Base-by-base conservation (phyloP, 30 jellyfish, hydroid and myxozoan genomes). In the Chrysaora quinquecirrha region DNA sequence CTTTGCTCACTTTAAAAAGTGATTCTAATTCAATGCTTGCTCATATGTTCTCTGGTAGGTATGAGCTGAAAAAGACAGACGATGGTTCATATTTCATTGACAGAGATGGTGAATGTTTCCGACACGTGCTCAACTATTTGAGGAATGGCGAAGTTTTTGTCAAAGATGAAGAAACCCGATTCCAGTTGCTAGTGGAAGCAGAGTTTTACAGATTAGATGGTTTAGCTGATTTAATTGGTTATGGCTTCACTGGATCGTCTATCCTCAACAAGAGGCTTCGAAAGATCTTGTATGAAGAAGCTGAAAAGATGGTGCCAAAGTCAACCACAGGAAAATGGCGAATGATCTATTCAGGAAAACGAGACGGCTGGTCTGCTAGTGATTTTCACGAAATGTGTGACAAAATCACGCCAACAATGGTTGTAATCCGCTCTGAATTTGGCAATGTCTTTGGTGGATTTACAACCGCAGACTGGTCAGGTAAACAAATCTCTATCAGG, bases 391-490 rank as follows among this genome's bases (percentile, higher is more conserved):
- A 27, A 18, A 24, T 1, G 4, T 66, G 78, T 66, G 78, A 66
- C 38, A 48, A 56, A 23, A 30, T 24, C 0, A 48, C 60, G 23
- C 60, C 78, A 30, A 66, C 78, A 24, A 24, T 66, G 78, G 54
- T 66, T 30, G 30, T 66, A 19, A 27, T 66, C 38, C 54, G 30
- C 0, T 66, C 78, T 1, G 78, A 66, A 24, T 10, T 29, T 66
- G 78, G 78, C 23, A 24, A 48, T 18, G 30, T 66, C 9, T 66
- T 66, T 66, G 78, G 78, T 24, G 78, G 78, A 30, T 66, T 66
- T 34, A 66, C 78, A 14, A 12, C 56, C 28, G 27, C 19, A 28
- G 19, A 30, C 1, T 66, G 78, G 78, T 47, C 61, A 9, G 16
- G 11, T 19, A 47, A 47, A 11, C 19, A 47, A 11, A 9, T 11